phyloP scores from a whole-genome alignment of 2,113 vertebrate species.

The Egretta garzetta region DNA sequence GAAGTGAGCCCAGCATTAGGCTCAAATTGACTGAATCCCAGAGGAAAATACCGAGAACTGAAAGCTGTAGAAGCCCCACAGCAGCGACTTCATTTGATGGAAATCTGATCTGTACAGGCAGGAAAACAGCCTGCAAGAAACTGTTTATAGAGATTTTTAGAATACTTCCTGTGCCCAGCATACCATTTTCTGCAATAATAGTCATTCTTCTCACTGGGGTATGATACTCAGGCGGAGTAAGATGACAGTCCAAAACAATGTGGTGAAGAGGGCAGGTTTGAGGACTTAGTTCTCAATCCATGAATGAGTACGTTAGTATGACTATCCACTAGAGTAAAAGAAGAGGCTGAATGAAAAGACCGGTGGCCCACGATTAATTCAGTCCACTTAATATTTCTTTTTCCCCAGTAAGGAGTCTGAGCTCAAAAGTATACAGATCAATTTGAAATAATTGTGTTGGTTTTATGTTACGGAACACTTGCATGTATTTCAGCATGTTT shows the following conservation, averaged over 20 bases:
- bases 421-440: neutral
- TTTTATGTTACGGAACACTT: neutral
- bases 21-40: neutral
- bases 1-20: neutral
- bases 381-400: neutral
- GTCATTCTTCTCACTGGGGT: neutral
- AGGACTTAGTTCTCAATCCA: neutral
- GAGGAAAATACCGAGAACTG: neutral
- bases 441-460: neutral
- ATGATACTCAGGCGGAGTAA: neutral
- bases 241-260: neutral
- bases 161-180: neutral
- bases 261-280: neutral
- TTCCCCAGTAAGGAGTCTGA: neutral
- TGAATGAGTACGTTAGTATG: accelerated
- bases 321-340: neutral
- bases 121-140: neutral
- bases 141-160: neutral
- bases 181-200: neutral
- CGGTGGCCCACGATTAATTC: neutral
- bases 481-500: neutral
- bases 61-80: neutral
- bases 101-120: neutral
- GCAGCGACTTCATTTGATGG: neutral
- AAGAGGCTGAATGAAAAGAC: neutral